These are phyloP conservation scores for Sebastiscus tertius DNA, from an alignment of 2,797 vertebrate species.

Conservation along the genomic window DNA sequence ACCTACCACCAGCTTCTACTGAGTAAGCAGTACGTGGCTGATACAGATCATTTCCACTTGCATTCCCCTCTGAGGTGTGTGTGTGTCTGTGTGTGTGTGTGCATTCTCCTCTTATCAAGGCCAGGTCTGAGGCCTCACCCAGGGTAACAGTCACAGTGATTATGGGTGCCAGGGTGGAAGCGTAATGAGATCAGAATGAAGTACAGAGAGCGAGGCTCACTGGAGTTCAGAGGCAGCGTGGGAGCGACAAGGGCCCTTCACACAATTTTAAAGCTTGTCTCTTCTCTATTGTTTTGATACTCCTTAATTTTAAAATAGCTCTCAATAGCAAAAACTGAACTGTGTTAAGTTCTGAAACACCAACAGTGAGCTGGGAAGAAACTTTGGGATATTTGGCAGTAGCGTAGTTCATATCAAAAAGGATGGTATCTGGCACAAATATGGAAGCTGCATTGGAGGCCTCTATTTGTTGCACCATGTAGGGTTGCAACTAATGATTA, in stretches of 20 bases:
- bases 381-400: not conserved
- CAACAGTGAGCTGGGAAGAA: not conserved
- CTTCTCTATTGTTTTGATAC: not conserved
- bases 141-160: conserved; percentile 28
- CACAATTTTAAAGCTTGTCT: conserved; percentile 12
- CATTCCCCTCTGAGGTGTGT: not conserved
- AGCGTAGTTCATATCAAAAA: not conserved
- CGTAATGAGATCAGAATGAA: conserved; percentile 51
- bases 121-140: conserved; percentile 3
- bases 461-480: not conserved
- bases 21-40: conserved; percentile 1
- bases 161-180: conserved; percentile 8
- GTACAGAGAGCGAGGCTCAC: conserved; percentile 9
- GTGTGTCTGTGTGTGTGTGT: not conserved
- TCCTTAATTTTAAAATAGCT: not conserved
- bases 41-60: conserved; percentile 8
- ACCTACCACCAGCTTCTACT: not conserved
- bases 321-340: not conserved
- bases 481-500: not conserved
- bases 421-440: not conserved
- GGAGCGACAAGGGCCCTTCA: conserved; percentile 28
- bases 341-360: not conserved
- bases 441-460: not conserved
- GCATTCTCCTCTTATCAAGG: not conserved
- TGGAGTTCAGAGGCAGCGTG: conserved; percentile 17